Evolutionary conservation across 1,140 invertebrate species (phyloP), one percentile per base, ranked within the genome.

Genomic region (Eriosoma lanigerum): DNA sequence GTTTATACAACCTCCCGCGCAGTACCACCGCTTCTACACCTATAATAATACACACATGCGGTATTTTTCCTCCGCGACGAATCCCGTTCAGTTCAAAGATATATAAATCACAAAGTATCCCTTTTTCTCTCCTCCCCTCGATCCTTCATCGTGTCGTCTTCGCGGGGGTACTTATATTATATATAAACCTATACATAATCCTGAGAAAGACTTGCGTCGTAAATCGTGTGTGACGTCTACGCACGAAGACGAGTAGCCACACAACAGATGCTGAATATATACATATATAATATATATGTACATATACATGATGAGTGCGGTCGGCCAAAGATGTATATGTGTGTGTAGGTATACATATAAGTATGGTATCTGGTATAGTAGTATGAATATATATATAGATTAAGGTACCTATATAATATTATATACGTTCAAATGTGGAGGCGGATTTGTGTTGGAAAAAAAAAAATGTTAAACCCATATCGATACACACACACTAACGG

Each of bases 191-290:
- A 38, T 38, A 38, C 8, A 38, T 38, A 38, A 38, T 38, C 32
- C 12, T 12, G 10, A 68, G 21, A 68, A 68, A 38, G 44, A 68
- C 66, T 48, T 46, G 66, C 17, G 21, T 48, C 66, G 66, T 68
- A 68, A 68, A 68, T 68, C 66, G 66, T 68, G 66, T 68, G 66
- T 38, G 38, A 24, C 66, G 66, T 68, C 38, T 68, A 44, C 44
- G 64, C 64, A 68, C 13, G 32, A 68, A 68, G 66, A 68, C 66
- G 66, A 48, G 66, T 68, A 68, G 66, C 38, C 21, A 15, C 21
- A 15, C 5, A 24, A n/a, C 66, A 24, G 66, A 68, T 68, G 38
- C 38, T 12, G 64, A 68, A 21, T 32, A 38, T n/a, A 38, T 62
- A n/a, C 26, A 62, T 19, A 32, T 60, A 60, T 19, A 62, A 29